A percentile compares a stretch with the other conserved stretches of the same genome.
Evolutionary conservation across 2,797 vertebrate species (phyloP).

Genomic region (Falco peregrinus): DNA sequence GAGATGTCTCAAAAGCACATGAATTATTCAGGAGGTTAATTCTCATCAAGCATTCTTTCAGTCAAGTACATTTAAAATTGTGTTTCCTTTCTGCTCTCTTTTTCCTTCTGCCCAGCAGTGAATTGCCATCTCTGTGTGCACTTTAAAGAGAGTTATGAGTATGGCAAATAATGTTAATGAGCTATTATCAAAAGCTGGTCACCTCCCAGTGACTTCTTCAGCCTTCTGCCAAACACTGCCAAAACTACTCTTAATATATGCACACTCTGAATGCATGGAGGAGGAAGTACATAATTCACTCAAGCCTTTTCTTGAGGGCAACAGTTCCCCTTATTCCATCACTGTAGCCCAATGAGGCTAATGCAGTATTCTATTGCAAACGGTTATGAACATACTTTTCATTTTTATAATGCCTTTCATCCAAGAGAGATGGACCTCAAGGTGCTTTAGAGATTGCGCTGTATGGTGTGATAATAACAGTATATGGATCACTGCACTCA

Average conservation of each 20-base stretch:
- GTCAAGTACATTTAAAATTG: not conserved
- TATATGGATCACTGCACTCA: constrained; percentile 56
- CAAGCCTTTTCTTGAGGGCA: constrained; percentile 23
- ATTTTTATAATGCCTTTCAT: constrained; percentile 56
- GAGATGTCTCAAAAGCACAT: not conserved
- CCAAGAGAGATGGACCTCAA: constrained; percentile 40
- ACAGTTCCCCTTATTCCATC: not conserved
- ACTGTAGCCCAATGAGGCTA: constrained; percentile 12
- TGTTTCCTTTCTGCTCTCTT: not conserved
- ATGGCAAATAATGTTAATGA: constrained; percentile 23
- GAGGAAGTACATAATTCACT: constrained; percentile 35
- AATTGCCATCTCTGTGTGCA: not conserved
- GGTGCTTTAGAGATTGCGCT: constrained; percentile 27
- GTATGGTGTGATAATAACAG: constrained; percentile 53
- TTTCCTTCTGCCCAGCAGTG: not conserved
- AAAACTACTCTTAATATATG: not conserved
- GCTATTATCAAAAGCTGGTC: constrained; percentile 22
- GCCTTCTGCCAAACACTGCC: not conserved
- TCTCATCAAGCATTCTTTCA: not conserved
- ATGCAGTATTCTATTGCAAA: constrained; percentile 26
- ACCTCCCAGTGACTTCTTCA: not conserved
- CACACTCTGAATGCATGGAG: not conserved
- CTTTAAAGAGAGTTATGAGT: not conserved
- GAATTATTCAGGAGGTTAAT: constrained; percentile 19
- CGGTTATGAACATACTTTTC: constrained; percentile 46